Evolutionary conservation across 2,797 vertebrate species (phyloP), one percentile per base, ranked within the genome.

Genomic region (Gadopsis marmoratus): DNA sequence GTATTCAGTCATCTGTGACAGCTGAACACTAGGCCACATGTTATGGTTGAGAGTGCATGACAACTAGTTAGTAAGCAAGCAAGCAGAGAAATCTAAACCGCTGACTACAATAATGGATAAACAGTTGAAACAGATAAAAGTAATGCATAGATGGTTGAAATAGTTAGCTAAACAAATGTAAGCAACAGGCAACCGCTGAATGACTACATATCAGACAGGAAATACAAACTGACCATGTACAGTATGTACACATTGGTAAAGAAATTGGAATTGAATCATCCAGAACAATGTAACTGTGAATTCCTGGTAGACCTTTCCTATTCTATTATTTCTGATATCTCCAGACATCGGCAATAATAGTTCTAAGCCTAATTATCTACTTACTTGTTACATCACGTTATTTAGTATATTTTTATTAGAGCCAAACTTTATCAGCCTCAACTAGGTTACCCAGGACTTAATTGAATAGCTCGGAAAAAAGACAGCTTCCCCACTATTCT

Each of bases 361-460:
- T 47, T 16, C 37, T 39, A 35, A 35, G 0, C 7, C 9, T 23
- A 64, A 58, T 71, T 43, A 53, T 39, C 43, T 35, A 58, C 13
- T 73, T 29, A 54, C 33, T 60, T 63, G 58, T 73, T 59, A 59
- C 68, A 64, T 76, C 10, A 72, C 63, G 35, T 71, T 71, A 29
- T 29, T n/a, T 62, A 56, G 71, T 70, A 63, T 39, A 43, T 75
- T 76, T 65, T 39, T 47, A 67, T 4, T n/a, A 60, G 3, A 56
- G 17, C 45, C 17, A 41, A 56, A 71, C 35, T 35, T 21, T 13
- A 55, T 69, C 47, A 53, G 21, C 47, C 13, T 45, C 35, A 59
- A 67, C 67, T 59, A 47, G 26, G 19, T 53, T 41, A 51, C 7
- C 12, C 47, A 53, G n/a, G 35, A 67, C 35, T 53, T 21, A 53